Evolutionary conservation across 2,888 invertebrate species (phyloP).

Genomic region (Epiblema foenella): DNA sequence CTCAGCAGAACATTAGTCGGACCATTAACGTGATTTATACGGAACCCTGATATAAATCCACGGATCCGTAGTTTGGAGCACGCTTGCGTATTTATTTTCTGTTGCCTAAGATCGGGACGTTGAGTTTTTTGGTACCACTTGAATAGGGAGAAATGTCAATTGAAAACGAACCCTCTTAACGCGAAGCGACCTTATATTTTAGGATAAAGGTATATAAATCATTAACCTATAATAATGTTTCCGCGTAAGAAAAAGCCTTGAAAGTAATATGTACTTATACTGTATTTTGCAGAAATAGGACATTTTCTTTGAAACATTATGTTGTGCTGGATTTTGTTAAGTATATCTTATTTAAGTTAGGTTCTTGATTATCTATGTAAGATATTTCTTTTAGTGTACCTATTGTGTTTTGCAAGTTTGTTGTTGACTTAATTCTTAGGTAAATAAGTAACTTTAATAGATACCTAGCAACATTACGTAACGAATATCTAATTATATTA

Average conservation of each 20-base stretch:
- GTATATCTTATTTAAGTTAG: no score
- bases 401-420: no score
- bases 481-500: no score
- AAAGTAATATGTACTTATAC: no score
- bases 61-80: slow-evolving; percentile 60
- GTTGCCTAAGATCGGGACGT: slow-evolving; percentile 48
- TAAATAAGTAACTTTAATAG: no score
- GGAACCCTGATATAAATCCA: slow-evolving; percentile 69
- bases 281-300: no score
- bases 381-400: no score
- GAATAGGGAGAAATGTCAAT: slow-evolving; percentile 2
- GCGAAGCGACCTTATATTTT: neutral
- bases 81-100: slow-evolving; percentile 65
- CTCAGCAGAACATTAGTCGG: slow-evolving; percentile 68
- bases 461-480: no score
- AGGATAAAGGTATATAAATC: neutral
- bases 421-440: no score
- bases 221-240: neutral
- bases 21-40: slow-evolving; percentile 77
- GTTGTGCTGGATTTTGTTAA: no score
- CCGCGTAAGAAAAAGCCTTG: neutral
- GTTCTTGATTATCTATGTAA: no score
- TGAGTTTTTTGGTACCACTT: slow-evolving; percentile 18
- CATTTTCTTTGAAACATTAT: neutral
- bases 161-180: neutral